Base-by-base conservation (phyloP, 1,140 invertebrate genomes). In the Goniozus legneri region DNA sequence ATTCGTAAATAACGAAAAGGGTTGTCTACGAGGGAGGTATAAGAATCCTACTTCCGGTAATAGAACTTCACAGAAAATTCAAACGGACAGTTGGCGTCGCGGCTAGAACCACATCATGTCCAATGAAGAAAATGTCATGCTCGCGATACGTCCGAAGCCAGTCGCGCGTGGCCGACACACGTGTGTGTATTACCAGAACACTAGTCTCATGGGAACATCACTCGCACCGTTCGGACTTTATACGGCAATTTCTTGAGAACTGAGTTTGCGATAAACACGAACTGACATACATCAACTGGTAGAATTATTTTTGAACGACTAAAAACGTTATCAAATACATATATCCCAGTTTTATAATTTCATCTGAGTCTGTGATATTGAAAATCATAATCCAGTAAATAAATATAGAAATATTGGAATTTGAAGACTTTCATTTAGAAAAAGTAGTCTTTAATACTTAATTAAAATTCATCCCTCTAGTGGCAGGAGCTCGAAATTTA, bases 61-160 rank as follows among this genome's bases (percentile, higher is more conserved):
- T 27, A 16, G 22, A 47, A 46, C 42, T 50, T 38, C 34, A 8
- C 19, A 20, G 27, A 16, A 36, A 51, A 56, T 82, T 82, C 81
- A 79, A 82, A 82, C 78, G 80, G 81, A 59, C 61, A 58, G 53
- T 38, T 32, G 32, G 52, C 21, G 39, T 24, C 48, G 35, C 33
- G 45, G 52, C 45, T 54, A 48, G 47, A 51, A 37, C 52, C 47
- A 65, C 60, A 67, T 67, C 69, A 62, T 62, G 38, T 73, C 63
- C 65, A 69, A 73, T 74, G 69, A 71, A 64, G 46, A 57, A 59
- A 50, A 38, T 58, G 51, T 21, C 55, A 43, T 51, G 38, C 48
- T 59, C 62, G 53, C 58, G 50, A 62, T 62, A 58, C 64, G 59
- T 50, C 56, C 62, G 62, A 52, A 65, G 63, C 69, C 69, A 71